Percentiles rank a stretch among this genome's conserved stretches.
Evolutionary conservation across 2,888 invertebrate genomes (phyloP).

Genomic region (Stenoptilia bipunctidactyla): DNA sequence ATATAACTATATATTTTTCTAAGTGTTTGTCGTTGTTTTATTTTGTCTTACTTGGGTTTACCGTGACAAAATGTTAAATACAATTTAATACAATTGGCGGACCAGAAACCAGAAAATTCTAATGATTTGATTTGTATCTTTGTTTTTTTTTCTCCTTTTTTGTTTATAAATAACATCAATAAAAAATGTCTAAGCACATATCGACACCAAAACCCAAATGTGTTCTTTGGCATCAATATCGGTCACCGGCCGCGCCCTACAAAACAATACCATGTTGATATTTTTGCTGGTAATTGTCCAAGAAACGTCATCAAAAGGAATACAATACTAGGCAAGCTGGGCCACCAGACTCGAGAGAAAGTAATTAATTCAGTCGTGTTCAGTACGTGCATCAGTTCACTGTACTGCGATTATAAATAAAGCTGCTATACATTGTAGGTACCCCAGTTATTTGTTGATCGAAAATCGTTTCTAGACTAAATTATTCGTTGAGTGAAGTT

Average conservation of each 20-base stretch:
- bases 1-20: too few species aligned
- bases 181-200: too few species aligned
- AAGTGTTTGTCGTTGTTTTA: too few species aligned
- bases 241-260: constrained; percentile 59
- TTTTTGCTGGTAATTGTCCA: constrained; percentile 65
- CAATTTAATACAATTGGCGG: too few species aligned
- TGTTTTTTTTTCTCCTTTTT: too few species aligned
- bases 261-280: constrained; percentile 57
- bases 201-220: too few species aligned
- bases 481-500: not conserved
- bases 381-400: constrained; percentile 39
- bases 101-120: too few species aligned
- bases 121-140: too few species aligned
- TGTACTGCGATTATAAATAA: constrained; percentile 51
- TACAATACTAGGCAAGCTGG: constrained; percentile 26
- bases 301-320: constrained; percentile 24
- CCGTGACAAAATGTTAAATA: too few species aligned
- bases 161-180: too few species aligned
- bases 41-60: too few species aligned
- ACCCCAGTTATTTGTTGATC: not conserved
- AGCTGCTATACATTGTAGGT: constrained; percentile 5
- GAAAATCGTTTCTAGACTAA: constrained; percentile 3
- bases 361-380: constrained; percentile 55
- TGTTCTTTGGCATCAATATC: constrained; percentile 52
- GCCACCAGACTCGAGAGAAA: constrained; percentile 42